phyloP scores from a whole-genome alignment of 1,140 invertebrate species.

The Trichogramma pretiosum region DNA sequence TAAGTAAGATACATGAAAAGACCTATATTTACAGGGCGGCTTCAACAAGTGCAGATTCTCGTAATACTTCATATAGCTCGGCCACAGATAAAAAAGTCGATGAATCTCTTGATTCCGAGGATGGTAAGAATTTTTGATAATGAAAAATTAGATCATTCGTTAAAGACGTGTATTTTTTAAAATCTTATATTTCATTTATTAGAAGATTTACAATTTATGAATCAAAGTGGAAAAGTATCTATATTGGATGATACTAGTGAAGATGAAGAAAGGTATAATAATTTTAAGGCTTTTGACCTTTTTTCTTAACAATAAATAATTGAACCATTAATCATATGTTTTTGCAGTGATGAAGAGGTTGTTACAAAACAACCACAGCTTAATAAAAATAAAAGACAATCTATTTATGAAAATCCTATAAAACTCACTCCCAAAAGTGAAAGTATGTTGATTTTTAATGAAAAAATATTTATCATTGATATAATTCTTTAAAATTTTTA shows the following conservation, averaged over 20 bases:
- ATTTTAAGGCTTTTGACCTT: too few species aligned
- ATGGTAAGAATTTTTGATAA: too few species aligned
- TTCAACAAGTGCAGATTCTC: too few species aligned
- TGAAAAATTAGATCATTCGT: too few species aligned
- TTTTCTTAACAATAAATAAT: neutral
- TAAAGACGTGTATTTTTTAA: too few species aligned
- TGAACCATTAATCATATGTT: neutral
- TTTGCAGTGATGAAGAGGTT: neutral
- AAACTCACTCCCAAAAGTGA: neutral
- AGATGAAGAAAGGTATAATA: slow-evolving; percentile 13
- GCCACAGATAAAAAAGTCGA: neutral
- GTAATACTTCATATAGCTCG: too few species aligned
- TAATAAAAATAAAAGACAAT: slow-evolving; percentile 1
- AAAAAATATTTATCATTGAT: too few species aligned
- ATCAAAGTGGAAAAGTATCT: slow-evolving; percentile 9
- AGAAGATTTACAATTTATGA: slow-evolving; percentile 11
- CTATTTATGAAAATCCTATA: slow-evolving; percentile 14
- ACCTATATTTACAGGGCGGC: too few species aligned
- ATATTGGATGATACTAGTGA: slow-evolving; percentile 10
- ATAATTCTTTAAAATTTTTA: too few species aligned
- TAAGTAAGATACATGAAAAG: too few species aligned
- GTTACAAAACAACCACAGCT: neutral
- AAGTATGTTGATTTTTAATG: too few species aligned
- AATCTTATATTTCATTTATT: neutral
- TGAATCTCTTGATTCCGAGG: slow-evolving; percentile 5